Percentiles rank a stretch among this genome's conserved stretches.
These are phyloP conservation scores for Tuta absoluta DNA, from an alignment of 2,888 invertebrate genomes.

Conservation along the genomic window DNA sequence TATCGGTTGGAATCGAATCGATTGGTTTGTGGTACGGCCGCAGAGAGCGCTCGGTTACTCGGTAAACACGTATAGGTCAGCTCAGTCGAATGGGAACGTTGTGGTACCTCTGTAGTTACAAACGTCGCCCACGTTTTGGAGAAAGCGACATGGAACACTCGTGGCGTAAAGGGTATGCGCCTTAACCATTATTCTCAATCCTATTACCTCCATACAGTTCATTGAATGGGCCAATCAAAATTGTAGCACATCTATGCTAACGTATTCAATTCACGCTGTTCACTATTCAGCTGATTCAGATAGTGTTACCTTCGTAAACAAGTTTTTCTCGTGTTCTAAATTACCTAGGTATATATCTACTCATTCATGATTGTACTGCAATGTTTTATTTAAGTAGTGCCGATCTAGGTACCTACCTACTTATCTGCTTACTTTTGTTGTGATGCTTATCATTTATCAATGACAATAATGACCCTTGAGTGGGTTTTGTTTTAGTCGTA, in stretches of 20 bases:
- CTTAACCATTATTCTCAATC: neutral
- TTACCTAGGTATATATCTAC: neutral
- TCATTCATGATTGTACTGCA: conserved; percentile 14
- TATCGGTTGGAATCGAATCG: conserved; percentile 52
- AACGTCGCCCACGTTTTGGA: conserved; percentile 67
- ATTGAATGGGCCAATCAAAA: conserved; percentile 1
- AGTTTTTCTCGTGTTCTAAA: neutral
- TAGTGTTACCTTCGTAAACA: conserved; percentile 7
- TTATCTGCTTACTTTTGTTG: too few relatives aligned
- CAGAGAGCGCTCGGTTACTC: conserved; percentile 31
- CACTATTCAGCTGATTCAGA: neutral
- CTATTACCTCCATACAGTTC: neutral
- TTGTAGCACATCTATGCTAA: conserved; percentile 1
- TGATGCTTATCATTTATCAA: too few relatives aligned
- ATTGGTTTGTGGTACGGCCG: conserved; percentile 47
- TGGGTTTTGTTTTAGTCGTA: too few relatives aligned
- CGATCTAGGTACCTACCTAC: neutral
- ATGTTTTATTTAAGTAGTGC: neutral
- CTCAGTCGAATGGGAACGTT: conserved; percentile 60
- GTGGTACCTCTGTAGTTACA: conserved; percentile 31
- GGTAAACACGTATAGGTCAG: conserved; percentile 56
- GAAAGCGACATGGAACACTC: conserved; percentile 53
- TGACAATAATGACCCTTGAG: too few relatives aligned
- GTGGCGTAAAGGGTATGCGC: conserved; percentile 4
- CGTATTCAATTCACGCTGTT: neutral